Conservation (phyloP, 2,797 vertebrate genomes). For the Scleropages formosus region DNA sequence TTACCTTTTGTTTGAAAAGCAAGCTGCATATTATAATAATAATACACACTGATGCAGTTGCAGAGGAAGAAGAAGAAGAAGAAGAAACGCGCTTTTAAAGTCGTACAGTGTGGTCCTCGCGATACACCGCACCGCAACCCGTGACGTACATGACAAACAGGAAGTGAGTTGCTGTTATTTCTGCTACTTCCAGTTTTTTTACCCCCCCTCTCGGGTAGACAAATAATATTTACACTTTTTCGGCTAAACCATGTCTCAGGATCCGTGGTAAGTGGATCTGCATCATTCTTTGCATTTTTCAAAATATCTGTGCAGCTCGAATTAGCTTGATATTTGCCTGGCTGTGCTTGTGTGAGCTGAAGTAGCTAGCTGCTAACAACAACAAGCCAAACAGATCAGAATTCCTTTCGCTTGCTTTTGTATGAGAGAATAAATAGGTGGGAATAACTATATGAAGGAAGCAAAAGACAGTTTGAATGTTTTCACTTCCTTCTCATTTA, state of each 20-base stretch:
- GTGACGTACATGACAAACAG: constrained; percentile 62
- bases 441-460: too few species aligned
- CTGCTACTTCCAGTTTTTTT: neutral
- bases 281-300: neutral
- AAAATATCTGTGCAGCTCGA: neutral
- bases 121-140: constrained; percentile 28
- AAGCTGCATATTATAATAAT: too few species aligned
- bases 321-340: neutral
- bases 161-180: constrained; percentile 14
- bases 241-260: constrained; percentile 59
- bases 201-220: neutral
- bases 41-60: too few species aligned
- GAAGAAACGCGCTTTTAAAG: neutral
- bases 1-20: too few species aligned
- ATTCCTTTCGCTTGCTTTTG: neutral
- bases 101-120: constrained; percentile 32
- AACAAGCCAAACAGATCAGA: neutral
- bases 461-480: too few species aligned
- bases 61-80: too few species aligned
- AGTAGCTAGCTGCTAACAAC: neutral
- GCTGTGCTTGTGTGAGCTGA: too few species aligned
- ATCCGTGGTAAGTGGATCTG: constrained; percentile 58
- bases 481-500: too few species aligned
- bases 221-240: constrained; percentile 26
- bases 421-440: too few species aligned